A percentile compares a stretch with the other conserved stretches of the same genome.
These are phyloP conservation scores for Spatulosminthurus flaviceps DNA, from an alignment of 2,888 invertebrate species.

Conservation along the genomic window DNA sequence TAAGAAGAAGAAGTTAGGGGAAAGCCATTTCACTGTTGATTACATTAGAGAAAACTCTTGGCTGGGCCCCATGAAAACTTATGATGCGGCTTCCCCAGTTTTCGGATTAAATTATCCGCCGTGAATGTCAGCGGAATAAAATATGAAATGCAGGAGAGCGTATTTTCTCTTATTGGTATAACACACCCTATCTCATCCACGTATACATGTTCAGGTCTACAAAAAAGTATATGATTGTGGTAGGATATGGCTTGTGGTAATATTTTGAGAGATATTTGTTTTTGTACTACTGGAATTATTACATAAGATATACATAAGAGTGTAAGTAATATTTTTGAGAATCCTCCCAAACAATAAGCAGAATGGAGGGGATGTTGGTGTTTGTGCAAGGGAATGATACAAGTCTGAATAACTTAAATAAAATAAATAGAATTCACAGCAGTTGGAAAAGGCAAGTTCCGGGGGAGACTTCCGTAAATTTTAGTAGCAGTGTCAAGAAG, in stretches of 20 bases:
- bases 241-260: too few relatives aligned
- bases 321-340: too few relatives aligned
- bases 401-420: slow-evolving; percentile 4
- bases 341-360: too few relatives aligned
- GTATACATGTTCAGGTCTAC: too few relatives aligned
- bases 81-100: slow-evolving; percentile 27
- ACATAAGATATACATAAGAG: too few relatives aligned
- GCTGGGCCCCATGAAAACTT: slow-evolving; percentile 18
- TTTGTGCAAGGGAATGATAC: too few relatives aligned
- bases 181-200: neutral
- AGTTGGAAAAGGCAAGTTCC: neutral
- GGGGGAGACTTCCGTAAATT: neutral
- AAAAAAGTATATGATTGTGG: too few relatives aligned
- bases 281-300: too few relatives aligned
- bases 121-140: slow-evolving; percentile 21
- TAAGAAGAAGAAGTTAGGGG: neutral
- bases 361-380: too few relatives aligned
- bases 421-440: slow-evolving; percentile 10
- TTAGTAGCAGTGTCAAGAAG: too few relatives aligned
- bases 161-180: slow-evolving; percentile 23
- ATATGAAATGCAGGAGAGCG: slow-evolving; percentile 18
- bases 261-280: too few relatives aligned
- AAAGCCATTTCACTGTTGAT: slow-evolving; percentile 26
- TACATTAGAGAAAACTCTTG: slow-evolving; percentile 14
- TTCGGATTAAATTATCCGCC: slow-evolving; percentile 23